phyloP scores from a whole-genome alignment of 2,888 invertebrate genomes.

The Euzetes globulus region DNA sequence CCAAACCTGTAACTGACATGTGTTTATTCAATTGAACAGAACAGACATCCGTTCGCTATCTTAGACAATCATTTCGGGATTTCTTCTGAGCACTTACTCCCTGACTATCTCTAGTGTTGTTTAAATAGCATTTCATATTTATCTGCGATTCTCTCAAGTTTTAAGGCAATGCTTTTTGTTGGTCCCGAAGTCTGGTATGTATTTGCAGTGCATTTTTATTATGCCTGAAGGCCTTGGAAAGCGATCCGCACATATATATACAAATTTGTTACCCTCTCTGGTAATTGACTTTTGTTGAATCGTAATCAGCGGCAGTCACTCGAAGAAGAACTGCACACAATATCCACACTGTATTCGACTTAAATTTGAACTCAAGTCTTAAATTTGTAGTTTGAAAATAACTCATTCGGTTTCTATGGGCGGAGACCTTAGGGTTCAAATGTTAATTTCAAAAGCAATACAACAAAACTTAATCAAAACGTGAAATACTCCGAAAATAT shows the following conservation, averaged over 20 bases:
- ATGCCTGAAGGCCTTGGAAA: constrained; percentile 13
- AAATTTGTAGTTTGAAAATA: constrained; percentile 10
- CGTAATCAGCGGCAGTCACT: constrained; percentile 17
- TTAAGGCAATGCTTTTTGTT: constrained; percentile 5
- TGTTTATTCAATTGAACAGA: constrained; percentile 21
- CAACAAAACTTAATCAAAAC: constrained; percentile 8
- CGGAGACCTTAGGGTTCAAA: background rate
- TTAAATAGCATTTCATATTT: constrained; percentile 10
- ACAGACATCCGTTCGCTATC: constrained; percentile 9
- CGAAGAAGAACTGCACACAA: background rate
- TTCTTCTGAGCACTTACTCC: background rate
- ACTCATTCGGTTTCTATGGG: constrained; percentile 20
- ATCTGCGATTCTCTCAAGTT: constrained; percentile 4
- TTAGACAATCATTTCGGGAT: constrained; percentile 5
- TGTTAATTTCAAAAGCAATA: background rate
- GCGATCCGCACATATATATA: constrained; percentile 16
- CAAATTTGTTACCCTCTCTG: constrained; percentile 23
- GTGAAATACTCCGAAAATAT: background rate
- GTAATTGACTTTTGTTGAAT: constrained; percentile 25
- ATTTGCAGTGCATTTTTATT: constrained; percentile 1
- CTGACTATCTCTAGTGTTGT: constrained; percentile 1
- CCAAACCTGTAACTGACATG: constrained; percentile 23
- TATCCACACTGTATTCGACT: background rate
- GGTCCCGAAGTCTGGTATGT: background rate
- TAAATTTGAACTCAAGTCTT: constrained; percentile 16